Conservation (phyloP, 2,113 vertebrate genomes). For the Protobothrops mucrosquamatus region DNA sequence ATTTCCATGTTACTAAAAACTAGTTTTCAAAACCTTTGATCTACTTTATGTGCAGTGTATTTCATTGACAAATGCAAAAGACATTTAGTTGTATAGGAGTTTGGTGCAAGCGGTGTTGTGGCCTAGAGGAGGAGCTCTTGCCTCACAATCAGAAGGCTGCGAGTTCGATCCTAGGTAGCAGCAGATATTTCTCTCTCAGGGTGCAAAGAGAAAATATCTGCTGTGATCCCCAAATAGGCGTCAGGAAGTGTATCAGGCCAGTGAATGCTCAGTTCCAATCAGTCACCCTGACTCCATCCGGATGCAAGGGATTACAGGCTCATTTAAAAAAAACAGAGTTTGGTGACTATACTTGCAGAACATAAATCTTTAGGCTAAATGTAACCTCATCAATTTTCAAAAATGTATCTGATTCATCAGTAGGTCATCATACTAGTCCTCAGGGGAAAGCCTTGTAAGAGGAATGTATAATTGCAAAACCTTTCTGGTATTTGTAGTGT, state of each 20-base stretch:
- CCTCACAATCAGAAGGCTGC: too few relatives aligned
- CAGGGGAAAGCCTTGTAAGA: neutral
- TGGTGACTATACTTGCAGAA: slow-evolving; percentile 1
- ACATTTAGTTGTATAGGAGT: neutral
- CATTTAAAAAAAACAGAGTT: neutral
- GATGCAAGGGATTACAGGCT: too few relatives aligned
- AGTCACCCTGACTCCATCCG: too few relatives aligned
- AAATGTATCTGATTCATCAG: neutral
- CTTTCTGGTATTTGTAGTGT: neutral
- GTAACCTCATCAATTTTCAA: neutral
- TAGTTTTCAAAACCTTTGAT: neutral
- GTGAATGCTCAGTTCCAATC: too few relatives aligned
- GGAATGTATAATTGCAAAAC: neutral
- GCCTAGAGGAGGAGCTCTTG: too few relatives aligned
- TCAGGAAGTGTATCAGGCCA: too few relatives aligned
- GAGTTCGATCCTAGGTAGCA: too few relatives aligned
- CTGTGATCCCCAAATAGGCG: too few relatives aligned
- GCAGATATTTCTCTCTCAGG: too few relatives aligned
- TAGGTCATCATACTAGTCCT: neutral
- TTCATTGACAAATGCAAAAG: neutral
- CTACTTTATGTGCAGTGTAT: neutral
- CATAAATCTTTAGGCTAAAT: slow-evolving; percentile 18
- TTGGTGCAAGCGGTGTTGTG: too few relatives aligned
- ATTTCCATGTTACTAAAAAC: slow-evolving; percentile 12
- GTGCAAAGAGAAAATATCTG: too few relatives aligned